Evolutionary conservation across 2,888 invertebrate genomes (phyloP), one percentile per base, ranked within the genome.

Genomic region (Leucoptera coffeella): DNA sequence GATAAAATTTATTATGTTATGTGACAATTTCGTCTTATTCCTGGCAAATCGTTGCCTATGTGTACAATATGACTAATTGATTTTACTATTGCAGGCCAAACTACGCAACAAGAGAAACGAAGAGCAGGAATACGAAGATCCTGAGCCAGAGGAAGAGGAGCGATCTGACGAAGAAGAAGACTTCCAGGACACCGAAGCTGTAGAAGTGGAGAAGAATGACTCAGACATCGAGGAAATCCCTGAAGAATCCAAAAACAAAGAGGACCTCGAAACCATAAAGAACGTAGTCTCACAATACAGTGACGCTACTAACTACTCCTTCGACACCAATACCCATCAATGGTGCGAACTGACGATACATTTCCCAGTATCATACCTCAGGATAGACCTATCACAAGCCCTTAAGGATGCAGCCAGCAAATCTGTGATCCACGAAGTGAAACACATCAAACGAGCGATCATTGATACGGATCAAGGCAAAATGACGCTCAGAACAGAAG

Each of bases 401-500:
- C 59, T 93, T 4, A 77, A 77, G 27, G 79, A 82, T 17, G 69
- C 82, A 3, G 85, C 88, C 0, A 52, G 54, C 19, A 84, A 77
- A 42, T 77, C 85, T 1, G 77, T 93, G 1, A 72, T 97, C 6
- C 81, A 87, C 54, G 81, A 91, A 56, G 79, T 88, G 1, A 77
- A 80, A 1, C 74, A 80, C 22, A 91, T 97, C 31, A 87, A 80
- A 41, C 75, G 88, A 30, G 92, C 93, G 0, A 88, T 96, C 29
- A 82, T 88, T 1, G 84, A 83, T 33, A 74, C 75, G 43, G 81
- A 82, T 40, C 73, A 77, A 26, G 64, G 75, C 12, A 58, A 73
- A 10, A 55, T 82, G 1, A 75, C 80, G 33, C 67, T 99, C 1
- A 89, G 90, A 57, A 97, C 97, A 0, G 97, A 99, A 45, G 99